Conservation (phyloP, 2,113 vertebrate genomes). For the Pteropus alecto region DNA sequence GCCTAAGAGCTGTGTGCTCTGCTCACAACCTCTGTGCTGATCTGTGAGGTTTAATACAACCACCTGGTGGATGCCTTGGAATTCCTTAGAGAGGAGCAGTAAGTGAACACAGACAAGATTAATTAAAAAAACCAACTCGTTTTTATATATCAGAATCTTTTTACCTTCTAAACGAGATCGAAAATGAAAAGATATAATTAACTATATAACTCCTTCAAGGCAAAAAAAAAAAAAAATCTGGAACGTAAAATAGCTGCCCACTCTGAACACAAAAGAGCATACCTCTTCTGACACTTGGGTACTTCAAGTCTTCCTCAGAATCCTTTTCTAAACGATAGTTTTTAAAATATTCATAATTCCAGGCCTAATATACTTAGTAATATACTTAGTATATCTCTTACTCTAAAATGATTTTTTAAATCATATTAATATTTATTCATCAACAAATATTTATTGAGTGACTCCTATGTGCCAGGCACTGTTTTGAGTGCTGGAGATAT, state of each 20-base stretch:
- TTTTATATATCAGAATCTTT: neutral
- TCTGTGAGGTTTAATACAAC: neutral
- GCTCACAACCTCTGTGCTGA: neutral
- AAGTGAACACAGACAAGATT: neutral
- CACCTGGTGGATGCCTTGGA: neutral
- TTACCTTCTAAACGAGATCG: neutral
- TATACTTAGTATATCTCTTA: neutral
- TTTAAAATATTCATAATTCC: neutral
- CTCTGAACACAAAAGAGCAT: neutral
- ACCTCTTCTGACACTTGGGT: neutral
- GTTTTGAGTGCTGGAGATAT: neutral
- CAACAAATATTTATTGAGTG: neutral
- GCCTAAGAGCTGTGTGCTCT: neutral
- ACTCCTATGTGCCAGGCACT: neutral
- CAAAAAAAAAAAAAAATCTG: neutral
- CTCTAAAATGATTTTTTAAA: neutral
- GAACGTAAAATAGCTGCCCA: neutral
- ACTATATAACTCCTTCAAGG: neutral
- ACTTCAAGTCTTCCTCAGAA: neutral
- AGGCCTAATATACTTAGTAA: neutral
- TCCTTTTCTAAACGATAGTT: neutral
- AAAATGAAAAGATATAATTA: conserved; percentile 24
- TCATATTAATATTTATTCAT: neutral
- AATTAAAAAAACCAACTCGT: neutral
- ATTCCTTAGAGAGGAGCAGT: neutral